These are phyloP conservation scores for human DNA, from an alignment of 2,113 vertebrate genomes.

Conservation along the genomic window GRCh38 chr19:16125501-16126000, in stretches of 20 bases:
- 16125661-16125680: accelerated
- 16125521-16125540: constrained; percentile 99
- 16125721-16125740: neutral
- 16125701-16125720: neutral
- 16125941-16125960: neutral
- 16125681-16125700: neutral
- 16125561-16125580: neutral
- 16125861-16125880: neutral
- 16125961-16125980: neutral
- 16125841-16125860: neutral
- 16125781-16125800: neutral
- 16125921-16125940: neutral
- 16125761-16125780: neutral
- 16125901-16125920: neutral
- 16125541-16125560: constrained; percentile 88
- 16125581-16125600: neutral
- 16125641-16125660: neutral
- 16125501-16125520: constrained; percentile 98
- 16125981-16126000: neutral
- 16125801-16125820: accelerated
- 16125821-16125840: accelerated
- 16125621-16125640: neutral
- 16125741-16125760: neutral
- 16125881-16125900: neutral
- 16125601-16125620: neutral